A percentile compares a stretch with the other conserved stretches of the same genome.
Conservation (phyloP, 2,888 invertebrate species). For the Tolmerus cingulatus region DNA sequence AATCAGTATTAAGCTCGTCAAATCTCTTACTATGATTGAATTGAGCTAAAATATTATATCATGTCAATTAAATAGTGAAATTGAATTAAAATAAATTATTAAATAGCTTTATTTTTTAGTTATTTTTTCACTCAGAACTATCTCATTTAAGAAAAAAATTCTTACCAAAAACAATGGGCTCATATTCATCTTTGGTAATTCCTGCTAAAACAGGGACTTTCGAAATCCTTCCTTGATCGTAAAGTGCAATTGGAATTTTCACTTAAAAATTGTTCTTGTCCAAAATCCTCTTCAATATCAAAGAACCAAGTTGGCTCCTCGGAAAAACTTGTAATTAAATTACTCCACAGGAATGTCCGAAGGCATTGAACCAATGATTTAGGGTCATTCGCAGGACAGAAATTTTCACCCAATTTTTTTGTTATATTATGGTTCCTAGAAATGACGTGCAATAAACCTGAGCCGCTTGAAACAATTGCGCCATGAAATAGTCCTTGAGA, state of each 20-base stretch:
- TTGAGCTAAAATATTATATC: not conserved
- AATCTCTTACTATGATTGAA: not conserved
- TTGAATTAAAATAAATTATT: too few relatives aligned
- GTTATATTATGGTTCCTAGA: conserved; percentile 64
- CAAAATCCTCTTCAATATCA: conserved; percentile 72
- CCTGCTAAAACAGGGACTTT: conserved; percentile 73
- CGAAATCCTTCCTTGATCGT: conserved; percentile 67
- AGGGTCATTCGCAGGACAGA: conserved; percentile 67
- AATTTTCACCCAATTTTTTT: conserved; percentile 67
- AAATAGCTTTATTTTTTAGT: too few relatives aligned
- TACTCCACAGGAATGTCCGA: conserved; percentile 53
- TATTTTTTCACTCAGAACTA: too few relatives aligned
- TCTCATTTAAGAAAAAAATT: not conserved
- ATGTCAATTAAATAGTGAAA: too few relatives aligned
- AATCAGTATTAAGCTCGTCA: conserved; percentile 69
- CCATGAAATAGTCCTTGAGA: conserved; percentile 73
- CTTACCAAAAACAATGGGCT: conserved; percentile 64
- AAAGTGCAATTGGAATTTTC: conserved; percentile 69
- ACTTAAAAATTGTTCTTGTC: conserved; percentile 72
- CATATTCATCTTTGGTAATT: conserved; percentile 74
- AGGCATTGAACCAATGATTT: conserved; percentile 68
- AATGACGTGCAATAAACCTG: conserved; percentile 65
- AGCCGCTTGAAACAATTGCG: conserved; percentile 73
- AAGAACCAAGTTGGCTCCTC: conserved; percentile 65
- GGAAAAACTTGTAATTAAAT: conserved; percentile 50